Base-by-base conservation (phyloP, 1,140 invertebrate genomes). In the Drosophila bipectinata region DNA sequence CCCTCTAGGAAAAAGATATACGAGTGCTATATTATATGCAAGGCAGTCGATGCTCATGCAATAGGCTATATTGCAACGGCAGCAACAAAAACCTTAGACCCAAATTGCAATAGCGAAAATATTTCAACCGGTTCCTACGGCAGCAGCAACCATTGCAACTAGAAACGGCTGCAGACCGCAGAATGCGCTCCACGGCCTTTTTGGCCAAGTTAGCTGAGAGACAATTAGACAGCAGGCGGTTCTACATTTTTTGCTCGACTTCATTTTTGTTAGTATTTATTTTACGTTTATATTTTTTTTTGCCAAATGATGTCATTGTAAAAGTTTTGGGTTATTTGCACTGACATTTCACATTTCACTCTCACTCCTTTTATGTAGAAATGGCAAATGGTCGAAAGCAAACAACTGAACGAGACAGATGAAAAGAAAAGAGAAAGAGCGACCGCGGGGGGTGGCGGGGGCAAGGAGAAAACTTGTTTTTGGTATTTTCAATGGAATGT, bases 281-380 rank as follows among this genome's bases (percentile, higher is more conserved):
- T 30, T 48, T 53, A 26, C 15, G 12, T 28, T 21, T 44, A 39
- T 28, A 8, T 10, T 53, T 51, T 47, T 18, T 30, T 63, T 18
- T 12, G 4, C 8, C 30, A 28, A 87, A 66, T 88, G 79, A 88
- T 79, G 83, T 88, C 83, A 88, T 83, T 69, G 82, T 72, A 88
- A 88, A 76, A 76, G 60, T 75, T 68, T 53, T 41, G 58, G 39
- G 47, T 51, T 63, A 48, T 79, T 72, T 56, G 59, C 59, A 73
- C 73, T 87, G 79, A 88, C 83, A 87, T 87, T 84, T 83, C 79
- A 76, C 80, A 83, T 83, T 87, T 88, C 83, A 88, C 83, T 88
- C 83, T 88, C 83, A 88, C 83, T 88, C 83, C 83, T 88, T 88
- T 77, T 88, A 79, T 63, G 77, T 80, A 71, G 72, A 85, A 85